Percentiles rank a stretch among this genome's conserved stretches.
phyloP scores from a whole-genome alignment of 2,888 invertebrate genomes.

The Nymphalis urticae region DNA sequence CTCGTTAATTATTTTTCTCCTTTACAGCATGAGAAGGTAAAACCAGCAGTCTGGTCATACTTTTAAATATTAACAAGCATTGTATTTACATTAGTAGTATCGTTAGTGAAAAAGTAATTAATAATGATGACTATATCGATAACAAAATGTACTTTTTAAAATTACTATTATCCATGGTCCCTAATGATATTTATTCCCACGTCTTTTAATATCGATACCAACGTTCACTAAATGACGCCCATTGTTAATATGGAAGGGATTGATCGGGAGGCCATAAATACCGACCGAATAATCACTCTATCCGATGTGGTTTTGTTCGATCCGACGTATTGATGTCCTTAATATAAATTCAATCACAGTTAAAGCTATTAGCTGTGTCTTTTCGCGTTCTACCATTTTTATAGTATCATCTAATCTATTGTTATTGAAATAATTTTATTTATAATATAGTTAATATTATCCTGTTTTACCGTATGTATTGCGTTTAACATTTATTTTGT shows the following conservation, averaged over 20 bases:
- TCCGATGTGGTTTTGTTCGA: constrained; percentile 28
- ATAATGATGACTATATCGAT: not conserved
- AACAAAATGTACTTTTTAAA: constrained; percentile 10
- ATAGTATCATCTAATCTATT: no score
- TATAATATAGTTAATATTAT: no score
- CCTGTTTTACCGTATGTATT: no score
- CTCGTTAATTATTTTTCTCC: no score
- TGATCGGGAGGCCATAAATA: constrained; percentile 56
- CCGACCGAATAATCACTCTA: constrained; percentile 52
- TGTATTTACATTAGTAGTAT: no score
- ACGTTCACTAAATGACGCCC: constrained; percentile 39
- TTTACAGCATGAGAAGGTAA: no score
- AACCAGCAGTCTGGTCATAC: no score
- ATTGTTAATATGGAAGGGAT: constrained; percentile 54
- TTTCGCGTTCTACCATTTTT: not conserved
- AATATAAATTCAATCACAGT: constrained; percentile 29
- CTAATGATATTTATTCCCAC: constrained; percentile 37
- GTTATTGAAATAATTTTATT: no score
- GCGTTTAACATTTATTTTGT: no score
- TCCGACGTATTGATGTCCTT: constrained; percentile 19
- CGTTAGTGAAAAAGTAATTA: no score
- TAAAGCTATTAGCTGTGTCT: constrained; percentile 30
- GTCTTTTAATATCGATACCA: constrained; percentile 36
- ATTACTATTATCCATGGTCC: constrained; percentile 14
- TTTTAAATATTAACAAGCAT: no score